Percentiles rank a stretch among this genome's conserved stretches.
These are phyloP conservation scores for Nerophis lumbriciformis DNA, from an alignment of 2,113 vertebrate species.

Conservation along the genomic window DNA sequence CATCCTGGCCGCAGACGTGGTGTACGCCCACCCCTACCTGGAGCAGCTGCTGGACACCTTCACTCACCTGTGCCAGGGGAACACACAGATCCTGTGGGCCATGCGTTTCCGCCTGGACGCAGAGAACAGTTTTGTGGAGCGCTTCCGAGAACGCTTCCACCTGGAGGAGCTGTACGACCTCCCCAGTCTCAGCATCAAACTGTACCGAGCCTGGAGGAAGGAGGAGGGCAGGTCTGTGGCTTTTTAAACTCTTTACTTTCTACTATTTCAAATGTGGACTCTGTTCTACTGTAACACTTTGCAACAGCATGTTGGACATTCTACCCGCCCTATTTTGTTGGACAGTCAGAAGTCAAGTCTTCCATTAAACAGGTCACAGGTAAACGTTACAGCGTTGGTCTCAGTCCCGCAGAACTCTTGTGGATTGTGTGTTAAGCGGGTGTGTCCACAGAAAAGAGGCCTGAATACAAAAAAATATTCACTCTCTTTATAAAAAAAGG, in stretches of 20 bases:
- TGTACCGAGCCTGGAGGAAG: slow-evolving; percentile 83
- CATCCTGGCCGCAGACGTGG: slow-evolving; percentile 91
- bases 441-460: too few relatives aligned
- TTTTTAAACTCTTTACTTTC: slow-evolving; percentile 10
- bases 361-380: too few relatives aligned
- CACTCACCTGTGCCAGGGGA: slow-evolving; percentile 81
- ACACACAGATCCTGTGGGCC: slow-evolving; percentile 88
- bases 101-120: slow-evolving; percentile 89
- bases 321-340: too few relatives aligned
- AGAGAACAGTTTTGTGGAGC: slow-evolving; percentile 84
- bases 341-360: too few relatives aligned
- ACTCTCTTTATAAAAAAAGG: too few relatives aligned
- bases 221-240: slow-evolving; percentile 36
- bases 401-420: too few relatives aligned
- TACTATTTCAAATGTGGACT: not conserved
- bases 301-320: too few relatives aligned
- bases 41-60: slow-evolving; percentile 87
- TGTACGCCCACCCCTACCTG: slow-evolving; percentile 86
- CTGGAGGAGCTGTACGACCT: slow-evolving; percentile 82
- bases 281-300: too few relatives aligned
- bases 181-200: slow-evolving; percentile 85
- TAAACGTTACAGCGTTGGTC: too few relatives aligned
- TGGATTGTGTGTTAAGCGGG: too few relatives aligned
- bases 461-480: too few relatives aligned
- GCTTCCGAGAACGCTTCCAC: slow-evolving; percentile 79